Evolutionary conservation across 2,113 vertebrate species (phyloP), one percentile per base, ranked within the genome.

Genomic region (Gymnarchus niloticus): DNA sequence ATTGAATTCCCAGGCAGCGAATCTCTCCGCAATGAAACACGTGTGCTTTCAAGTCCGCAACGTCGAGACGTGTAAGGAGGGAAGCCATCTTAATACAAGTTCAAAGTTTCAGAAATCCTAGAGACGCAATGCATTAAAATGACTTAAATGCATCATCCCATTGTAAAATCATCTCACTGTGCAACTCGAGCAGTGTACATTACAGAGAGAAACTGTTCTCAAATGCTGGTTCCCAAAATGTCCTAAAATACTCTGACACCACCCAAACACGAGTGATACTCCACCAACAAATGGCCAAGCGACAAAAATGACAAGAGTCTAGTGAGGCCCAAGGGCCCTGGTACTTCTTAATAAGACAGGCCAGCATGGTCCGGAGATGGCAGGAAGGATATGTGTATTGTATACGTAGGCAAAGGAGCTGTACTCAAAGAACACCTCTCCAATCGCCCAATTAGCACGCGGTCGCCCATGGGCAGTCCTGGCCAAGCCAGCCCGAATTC

Each of bases 401-500:
- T n/a, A n/a, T n/a, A n/a, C 5, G 33, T 10, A 48, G 37, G 54
- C 85, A 6, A 80, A 61, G 85, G 9, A 65, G 23, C 83, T 54
- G 46, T 12, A 9, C 81, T 44, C 80, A 56, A 37, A 52, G 87
- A 86, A 87, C 83, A 81, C 81, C 83, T 49, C 17, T 77, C 84
- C 83, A 85, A 85, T 77, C 82, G 85, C 8, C 82, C 86, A 89
- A 83, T 88, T 87, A 87, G 65, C 81, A 85, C 84, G 51, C 21
- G 76, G 83, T 78, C 23, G 44, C 49, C 87, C 41, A 19, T 78
- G 52, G 51, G 49, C 56, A 56, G 25, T 25, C 44, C 14, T 6
- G 76, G 56, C 28, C 19, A 59, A 51, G 87, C 78, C 84, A 83
- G 56, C 61, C 56, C 69, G 83, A 52, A 51, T 49, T 51, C 81